A percentile compares a stretch with the other conserved stretches of the same genome.
Evolutionary conservation across 2,888 invertebrate species (phyloP).

Genomic region (Lasiommata megera): DNA sequence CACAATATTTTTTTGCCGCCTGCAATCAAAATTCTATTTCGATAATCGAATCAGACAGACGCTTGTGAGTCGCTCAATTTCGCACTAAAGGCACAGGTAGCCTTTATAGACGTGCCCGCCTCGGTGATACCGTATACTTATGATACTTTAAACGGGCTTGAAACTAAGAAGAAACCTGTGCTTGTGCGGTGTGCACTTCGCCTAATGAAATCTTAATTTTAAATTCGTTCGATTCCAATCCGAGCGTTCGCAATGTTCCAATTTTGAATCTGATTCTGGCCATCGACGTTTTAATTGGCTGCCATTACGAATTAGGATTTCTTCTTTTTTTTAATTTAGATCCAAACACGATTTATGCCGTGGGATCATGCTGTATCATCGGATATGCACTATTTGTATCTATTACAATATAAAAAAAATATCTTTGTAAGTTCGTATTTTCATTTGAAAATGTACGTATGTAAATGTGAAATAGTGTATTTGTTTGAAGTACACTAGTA

Average conservation of each 20-base stretch:
- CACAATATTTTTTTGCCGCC: too few relatives aligned
- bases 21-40: too few relatives aligned
- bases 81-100: conserved; percentile 50
- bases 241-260: conserved; percentile 11
- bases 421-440: too few relatives aligned
- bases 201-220: conserved; percentile 41
- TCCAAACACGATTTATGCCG: conserved; percentile 38
- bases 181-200: conserved; percentile 40
- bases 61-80: not conserved
- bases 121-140: conserved; percentile 57
- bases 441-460: too few relatives aligned
- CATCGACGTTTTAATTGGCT: conserved; percentile 13
- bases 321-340: conserved; percentile 26
- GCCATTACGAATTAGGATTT: conserved; percentile 14
- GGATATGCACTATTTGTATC: conserved; percentile 51
- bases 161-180: conserved; percentile 42
- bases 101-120: conserved; percentile 62
- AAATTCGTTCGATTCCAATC: conserved; percentile 12
- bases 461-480: too few relatives aligned
- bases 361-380: conserved; percentile 43
- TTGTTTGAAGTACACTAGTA: too few relatives aligned
- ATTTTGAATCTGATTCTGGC: conserved; percentile 5
- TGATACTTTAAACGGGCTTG: conserved; percentile 36
- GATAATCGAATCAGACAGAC: too few relatives aligned
- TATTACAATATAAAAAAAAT: too few relatives aligned